Evolutionary conservation across 2,888 invertebrate species (phyloP), one percentile per base, ranked within the genome.

Genomic region (Empis stercorea): DNA sequence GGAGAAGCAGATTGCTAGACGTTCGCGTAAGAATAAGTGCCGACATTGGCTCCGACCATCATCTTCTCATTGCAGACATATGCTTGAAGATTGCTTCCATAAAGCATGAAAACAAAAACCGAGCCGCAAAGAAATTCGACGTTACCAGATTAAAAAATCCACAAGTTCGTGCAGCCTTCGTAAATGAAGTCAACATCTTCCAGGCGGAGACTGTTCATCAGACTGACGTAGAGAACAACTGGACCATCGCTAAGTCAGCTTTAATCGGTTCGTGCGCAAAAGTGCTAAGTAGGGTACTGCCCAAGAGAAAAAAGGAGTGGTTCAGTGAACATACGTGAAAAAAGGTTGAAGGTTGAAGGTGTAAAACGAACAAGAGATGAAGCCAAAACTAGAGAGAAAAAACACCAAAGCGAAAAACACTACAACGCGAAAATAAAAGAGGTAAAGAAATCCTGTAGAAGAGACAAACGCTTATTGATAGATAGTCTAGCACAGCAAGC

Each of bases 1-100:
- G 17, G 17, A 20, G 44, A 10, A 10, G 32, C 10, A 44, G 44
- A 9, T 34, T 44, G 10, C 23, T 36, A 17, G 44, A 44, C 13
- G 44, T 44, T 6, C 15, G 37, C 20, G 44, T 32, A n/a, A 37
- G 23, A n/a, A 30, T 17, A 10, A 44, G 44, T n/a, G 34, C 34
- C 6, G 44, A 44, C 30, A 46, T 44, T 14, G 44, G 37, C 4
- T 20, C 44, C 3, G 44, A 44, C 37, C 44, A 44, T 30, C 17
- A 44, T 27, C 34, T 44, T 9, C 27, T 44, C 7, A 16, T 40
- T 10, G 40, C 40, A 16, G 40, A 40, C 10, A 16, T 40, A 9
- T 17, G 23, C 7, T 4, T 40, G 16, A 40, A 40, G 23, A 40
- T 40, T 13, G 16, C 40, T 11, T 3, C 40, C 7, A n/a, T 13